Base-by-base conservation (phyloP, 2,888 invertebrate species). In the Cybosia mesomella region DNA sequence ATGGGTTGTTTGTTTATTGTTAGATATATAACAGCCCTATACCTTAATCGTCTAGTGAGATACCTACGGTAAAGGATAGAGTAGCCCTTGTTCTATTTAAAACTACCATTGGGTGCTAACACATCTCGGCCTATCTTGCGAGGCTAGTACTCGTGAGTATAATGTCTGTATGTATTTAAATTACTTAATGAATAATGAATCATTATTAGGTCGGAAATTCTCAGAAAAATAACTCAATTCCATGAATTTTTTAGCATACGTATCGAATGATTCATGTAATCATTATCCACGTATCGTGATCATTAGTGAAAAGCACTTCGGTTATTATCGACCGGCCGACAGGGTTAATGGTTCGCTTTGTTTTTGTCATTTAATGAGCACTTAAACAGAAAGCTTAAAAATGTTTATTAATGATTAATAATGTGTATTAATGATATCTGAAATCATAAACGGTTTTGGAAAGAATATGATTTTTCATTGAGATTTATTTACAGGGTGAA, bases 351-450 rank as follows among this genome's bases (percentile, higher is more conserved):
- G 82, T 73, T 76, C 68, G 75, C 75, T 87, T 87, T 83, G 86
- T 88, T 88, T 87, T 84, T 79, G 81, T 83, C 81, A 84, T 85
- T 86, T 90, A 91, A 91, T 89, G 90, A 90, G 86, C 87, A 89
- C 87, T 90, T 85, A 82, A 82, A 85, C 81, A 87, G 86, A 87
- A 88, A 86, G 85, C 82, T 81, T 84, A 71, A 76, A 84, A 82
- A 83, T 76, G 59, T 68, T 67, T 74, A 75, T 21, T 66, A 59
- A 67, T 63, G 28, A 61, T 61, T 36, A 68, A n/a, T n/a, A 71
- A 62, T 57, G 57, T 64, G 24, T 58, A 70, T 54, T 62, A 72
- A 70, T 76, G 71, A 57, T 67, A 67, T 63, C 15, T 55, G 24
- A 55, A 15, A 24, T 2, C 71, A 62, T n/a, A n/a, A n/a, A n/a